Conservation (phyloP, 2,113 vertebrate species). For the Cynoglossus semilaevis region DNA sequence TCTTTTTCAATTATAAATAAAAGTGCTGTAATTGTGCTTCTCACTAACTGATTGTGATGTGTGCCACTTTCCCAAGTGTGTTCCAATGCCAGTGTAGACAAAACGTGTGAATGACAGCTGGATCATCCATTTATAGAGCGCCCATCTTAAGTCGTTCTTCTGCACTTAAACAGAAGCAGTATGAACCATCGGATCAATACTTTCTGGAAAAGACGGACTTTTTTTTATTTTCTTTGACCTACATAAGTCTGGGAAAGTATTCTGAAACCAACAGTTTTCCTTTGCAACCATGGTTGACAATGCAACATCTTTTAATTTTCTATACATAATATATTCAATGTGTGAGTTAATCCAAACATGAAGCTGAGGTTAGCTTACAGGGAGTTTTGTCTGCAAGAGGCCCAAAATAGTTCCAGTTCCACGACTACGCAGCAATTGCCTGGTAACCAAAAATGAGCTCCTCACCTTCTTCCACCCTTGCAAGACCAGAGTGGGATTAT, state of each 20-base stretch:
- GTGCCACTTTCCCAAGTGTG: neutral
- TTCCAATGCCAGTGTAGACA: no score
- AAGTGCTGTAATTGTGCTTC: slow-evolving; percentile 99
- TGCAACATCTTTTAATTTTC: no score
- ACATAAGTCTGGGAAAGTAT: no score
- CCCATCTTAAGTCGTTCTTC: no score
- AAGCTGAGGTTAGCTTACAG: neutral
- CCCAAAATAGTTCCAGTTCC: slow-evolving; percentile 20
- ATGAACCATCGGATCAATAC: no score
- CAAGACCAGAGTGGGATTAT: neutral
- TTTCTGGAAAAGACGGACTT: no score
- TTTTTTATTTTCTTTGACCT: no score
- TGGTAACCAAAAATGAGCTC: slow-evolving; percentile 28
- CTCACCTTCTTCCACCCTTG: neutral
- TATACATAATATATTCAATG: no score
- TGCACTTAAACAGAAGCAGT: no score
- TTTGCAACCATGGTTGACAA: no score
- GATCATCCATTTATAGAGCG: no score
- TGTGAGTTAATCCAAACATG: neutral
- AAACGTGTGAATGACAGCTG: no score
- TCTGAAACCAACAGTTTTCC: neutral
- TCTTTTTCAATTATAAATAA: slow-evolving; percentile 90
- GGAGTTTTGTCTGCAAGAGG: neutral
- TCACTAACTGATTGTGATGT: slow-evolving; percentile 64
- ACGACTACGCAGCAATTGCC: slow-evolving; percentile 26